Conservation (phyloP, 2,888 invertebrate species). For the Drosophila ezoana region DNA sequence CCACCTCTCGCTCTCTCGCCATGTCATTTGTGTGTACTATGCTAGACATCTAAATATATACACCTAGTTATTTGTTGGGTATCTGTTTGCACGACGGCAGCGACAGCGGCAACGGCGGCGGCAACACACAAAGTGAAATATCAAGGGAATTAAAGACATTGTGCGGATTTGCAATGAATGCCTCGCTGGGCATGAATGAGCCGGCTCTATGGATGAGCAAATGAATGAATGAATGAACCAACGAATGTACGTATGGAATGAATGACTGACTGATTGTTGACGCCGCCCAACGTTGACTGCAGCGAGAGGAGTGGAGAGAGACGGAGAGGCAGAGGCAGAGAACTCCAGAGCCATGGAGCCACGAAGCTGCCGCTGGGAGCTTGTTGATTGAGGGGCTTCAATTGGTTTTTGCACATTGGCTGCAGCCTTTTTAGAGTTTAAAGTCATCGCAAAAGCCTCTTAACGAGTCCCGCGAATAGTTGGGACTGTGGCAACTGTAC, state of each 20-base stretch:
- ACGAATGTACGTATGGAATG: conserved; percentile 29
- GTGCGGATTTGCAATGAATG: conserved; percentile 73
- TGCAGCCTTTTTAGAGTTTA: conserved; percentile 36
- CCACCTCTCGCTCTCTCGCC: neutral
- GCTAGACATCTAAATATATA: conserved; percentile 81
- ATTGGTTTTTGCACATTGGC: conserved; percentile 45
- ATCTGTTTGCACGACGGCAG: conserved; percentile 53
- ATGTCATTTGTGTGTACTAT: conserved; percentile 48
- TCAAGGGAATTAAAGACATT: conserved; percentile 81
- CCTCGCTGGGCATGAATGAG: conserved; percentile 64
- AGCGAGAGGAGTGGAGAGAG: neutral
- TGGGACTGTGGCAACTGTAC: conserved; percentile 23
- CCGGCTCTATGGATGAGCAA: conserved; percentile 42
- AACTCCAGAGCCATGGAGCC: conserved; percentile 11
- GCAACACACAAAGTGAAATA: conserved; percentile 75
- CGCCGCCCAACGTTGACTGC: conserved; percentile 28
- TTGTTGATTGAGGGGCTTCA: conserved; percentile 60
- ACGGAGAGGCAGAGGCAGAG: neutral
- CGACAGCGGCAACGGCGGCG: conserved; percentile 17
- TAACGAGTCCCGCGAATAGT: conserved; percentile 24
- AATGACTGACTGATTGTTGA: conserved; percentile 61
- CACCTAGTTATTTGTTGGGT: conserved; percentile 81
- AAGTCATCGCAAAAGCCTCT: conserved; percentile 32
- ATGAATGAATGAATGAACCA: conserved; percentile 42
- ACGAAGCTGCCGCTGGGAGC: conserved; percentile 24